Base-by-base conservation (phyloP, 23 tunicate species). In the Ascidia mentula region DNA sequence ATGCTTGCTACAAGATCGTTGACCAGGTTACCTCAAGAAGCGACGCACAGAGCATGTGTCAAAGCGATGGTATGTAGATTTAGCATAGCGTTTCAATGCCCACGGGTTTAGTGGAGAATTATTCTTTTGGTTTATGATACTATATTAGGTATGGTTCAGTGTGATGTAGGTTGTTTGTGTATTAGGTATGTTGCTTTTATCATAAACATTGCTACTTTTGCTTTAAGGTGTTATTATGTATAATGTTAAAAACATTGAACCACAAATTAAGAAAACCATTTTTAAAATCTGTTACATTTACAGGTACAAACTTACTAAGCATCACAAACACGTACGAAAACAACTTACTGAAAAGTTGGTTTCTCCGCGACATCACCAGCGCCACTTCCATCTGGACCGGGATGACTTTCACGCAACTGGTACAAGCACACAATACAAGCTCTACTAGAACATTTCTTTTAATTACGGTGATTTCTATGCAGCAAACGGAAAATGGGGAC, bases 281-380 rank as follows among this genome's bases (percentile, higher is more conserved):
- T n/a, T n/a, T n/a, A n/a, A n/a, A n/a, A 1, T 53, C 24, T 53
- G 1, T 9, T 53, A 20, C 2, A 70, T 33, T 3, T 22, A 6
- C 1, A 32, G 69, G 45, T 26, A 77, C 37, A 2, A 36, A 42
- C 36, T 77, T 89, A 6, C 53, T 75, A 36, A 79, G 84, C 45
- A 79, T 89, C 40, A 46, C 39, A 13, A 78, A 89, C 31, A 74
- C 73, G 34, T 89, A 83, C 79, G 94, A 89, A 78, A 89, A 89
- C 72, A 83, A 74, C 61, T 61, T 89, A 76, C n/a, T 77, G 37
- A 89, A 79, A 74, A 89, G 94, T 45, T 82, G 77, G 94, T 83
- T 89, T 74, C 84, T 87, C 81, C 46, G 81, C 36, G 84, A 83
- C 36, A 40, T 89, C 36, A 78, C 84, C 40, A 36, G 39, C 18